These are phyloP conservation scores for Lepas anatifera DNA, from an alignment of 2,888 invertebrate species.

Conservation along the genomic window DNA sequence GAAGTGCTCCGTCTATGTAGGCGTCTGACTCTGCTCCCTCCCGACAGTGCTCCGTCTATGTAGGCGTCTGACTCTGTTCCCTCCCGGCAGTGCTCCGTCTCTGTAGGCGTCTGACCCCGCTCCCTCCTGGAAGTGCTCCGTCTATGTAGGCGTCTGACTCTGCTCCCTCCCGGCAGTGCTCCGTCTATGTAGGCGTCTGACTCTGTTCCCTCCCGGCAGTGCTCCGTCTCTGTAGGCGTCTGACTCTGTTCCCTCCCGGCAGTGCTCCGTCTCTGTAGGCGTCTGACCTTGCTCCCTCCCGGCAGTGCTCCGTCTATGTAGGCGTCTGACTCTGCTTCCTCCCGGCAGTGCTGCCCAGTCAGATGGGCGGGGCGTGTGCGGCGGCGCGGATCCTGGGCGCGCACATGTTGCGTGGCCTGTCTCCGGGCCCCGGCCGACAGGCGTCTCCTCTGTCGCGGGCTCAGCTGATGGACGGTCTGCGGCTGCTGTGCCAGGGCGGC, in stretches of 20 bases:
- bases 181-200: too few species aligned
- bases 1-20: too few species aligned
- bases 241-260: background rate
- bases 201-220: background rate
- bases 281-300: background rate
- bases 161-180: too few species aligned
- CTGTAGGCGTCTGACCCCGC: too few species aligned
- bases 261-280: background rate
- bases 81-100: too few species aligned
- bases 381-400: constrained; percentile 55
- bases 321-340: background rate
- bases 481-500: constrained; percentile 57
- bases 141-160: too few species aligned
- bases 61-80: too few species aligned
- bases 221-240: constrained; percentile 12
- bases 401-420: constrained; percentile 44
- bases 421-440: constrained; percentile 20
- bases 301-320: too few species aligned
- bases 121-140: too few species aligned
- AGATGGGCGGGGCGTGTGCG: constrained; percentile 51
- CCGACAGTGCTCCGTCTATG: too few species aligned
- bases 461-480: constrained; percentile 53
- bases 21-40: too few species aligned
- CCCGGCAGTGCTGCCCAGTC: constrained; percentile 50
- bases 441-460: constrained; percentile 37